Evolutionary conservation across 2,113 vertebrate genomes (phyloP).

Genomic region (Camelus dromedarius): DNA sequence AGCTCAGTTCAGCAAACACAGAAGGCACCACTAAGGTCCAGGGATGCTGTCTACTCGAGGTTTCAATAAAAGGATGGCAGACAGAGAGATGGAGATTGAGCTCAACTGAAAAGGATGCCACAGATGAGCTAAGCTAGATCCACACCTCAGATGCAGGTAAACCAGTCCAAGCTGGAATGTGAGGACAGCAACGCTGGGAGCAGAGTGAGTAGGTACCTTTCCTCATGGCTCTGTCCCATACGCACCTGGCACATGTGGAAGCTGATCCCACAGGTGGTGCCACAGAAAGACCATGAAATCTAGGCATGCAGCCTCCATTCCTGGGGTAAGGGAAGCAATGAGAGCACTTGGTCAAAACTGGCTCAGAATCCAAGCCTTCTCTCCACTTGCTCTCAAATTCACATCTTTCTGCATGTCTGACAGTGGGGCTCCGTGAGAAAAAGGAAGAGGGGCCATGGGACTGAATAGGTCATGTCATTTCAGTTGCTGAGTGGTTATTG

Average conservation of each 20-base stretch:
- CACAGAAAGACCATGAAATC: constrained; percentile 93
- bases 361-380: neutral
- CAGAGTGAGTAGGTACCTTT: constrained; percentile 85
- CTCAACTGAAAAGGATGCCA: neutral
- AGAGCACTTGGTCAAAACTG: neutral
- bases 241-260: constrained; percentile 93
- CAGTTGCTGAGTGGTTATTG: neutral
- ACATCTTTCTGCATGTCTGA: neutral
- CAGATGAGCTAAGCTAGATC: neutral
- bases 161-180: neutral
- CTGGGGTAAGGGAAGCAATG: constrained; percentile 79
- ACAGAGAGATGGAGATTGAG: neutral
- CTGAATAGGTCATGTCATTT: neutral
- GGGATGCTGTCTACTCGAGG: neutral
- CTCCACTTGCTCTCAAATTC: neutral
- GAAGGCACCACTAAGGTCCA: neutral
- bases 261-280: constrained; percentile 93
- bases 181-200: rapidly evolving
- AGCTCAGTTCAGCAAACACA: neutral
- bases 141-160: neutral
- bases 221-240: constrained; percentile 92
- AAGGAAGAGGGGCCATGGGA: neutral
- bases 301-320: constrained; percentile 94
- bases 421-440: neutral
- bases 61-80: neutral